Evolutionary conservation across 2,888 invertebrate species (phyloP), one percentile per base, ranked within the genome.

Genomic region (Drosophila infuscata): DNA sequence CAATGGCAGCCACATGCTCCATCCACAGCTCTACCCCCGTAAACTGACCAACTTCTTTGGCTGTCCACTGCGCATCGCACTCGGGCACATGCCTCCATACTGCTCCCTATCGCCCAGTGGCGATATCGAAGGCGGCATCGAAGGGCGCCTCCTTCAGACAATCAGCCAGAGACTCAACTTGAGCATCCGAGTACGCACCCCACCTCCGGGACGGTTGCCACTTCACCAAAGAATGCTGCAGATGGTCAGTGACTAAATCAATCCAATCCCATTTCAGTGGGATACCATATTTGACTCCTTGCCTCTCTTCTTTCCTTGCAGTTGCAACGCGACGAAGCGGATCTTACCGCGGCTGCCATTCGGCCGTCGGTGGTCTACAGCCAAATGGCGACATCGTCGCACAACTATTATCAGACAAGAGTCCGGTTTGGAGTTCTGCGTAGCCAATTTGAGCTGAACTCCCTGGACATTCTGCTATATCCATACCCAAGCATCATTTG

Each of bases 21-120:
- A 77, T 20, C 54, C 76, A 0, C 67, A 52, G 0, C 43, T 91
- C 2, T 92, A 91, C 51, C 91, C 88, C 0, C 49, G 66, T 2
- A 92, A 92, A 36, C 51, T 89, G n/a, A 20, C 38, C 1, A 88
- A 92, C 61, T 83, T 92, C 29, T 79, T 80, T 64, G 81, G 87
- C 1, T 91, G 91, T 35, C 74, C 83, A 0, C 9, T 91, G 62
- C 76, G 74, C 3, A 79, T 77, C 0, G 79, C 71, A 2, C n/a
- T 85, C 5, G 73, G 78, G 67, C 36, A 90, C 15, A 38, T 74
- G 30, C 82, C 83, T 0, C 91, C 91, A 0, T 91, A 25, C 46
- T 15, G 15, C 8, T 25, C 7, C 8, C 25, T 46, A 3, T 68
- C 30, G 30, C 82, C 5, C 48, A 59, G 15, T 9, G 9, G 7